Conservation (phyloP, 2,888 invertebrate genomes). For the Endotricha flammealis region DNA sequence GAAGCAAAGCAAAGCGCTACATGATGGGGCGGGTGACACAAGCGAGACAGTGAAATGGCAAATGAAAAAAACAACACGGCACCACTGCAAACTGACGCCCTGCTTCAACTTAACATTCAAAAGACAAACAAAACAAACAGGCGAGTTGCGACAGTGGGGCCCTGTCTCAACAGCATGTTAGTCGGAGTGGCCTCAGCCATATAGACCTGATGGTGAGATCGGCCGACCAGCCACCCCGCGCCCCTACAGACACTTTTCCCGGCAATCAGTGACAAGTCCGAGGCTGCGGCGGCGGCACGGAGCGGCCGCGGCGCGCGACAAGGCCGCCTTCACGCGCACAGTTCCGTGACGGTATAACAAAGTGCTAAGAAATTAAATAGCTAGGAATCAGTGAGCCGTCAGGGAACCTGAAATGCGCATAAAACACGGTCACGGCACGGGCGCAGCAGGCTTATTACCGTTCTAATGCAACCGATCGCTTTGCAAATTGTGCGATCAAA, state of each 20-base stretch:
- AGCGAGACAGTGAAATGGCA: slow-evolving; percentile 60
- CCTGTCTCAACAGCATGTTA: slow-evolving; percentile 46
- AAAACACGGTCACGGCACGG: no score
- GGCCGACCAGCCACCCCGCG: slow-evolving; percentile 44
- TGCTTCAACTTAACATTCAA: neutral
- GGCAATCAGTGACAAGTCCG: slow-evolving; percentile 28
- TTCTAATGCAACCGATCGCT: no score
- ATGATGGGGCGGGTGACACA: slow-evolving; percentile 46
- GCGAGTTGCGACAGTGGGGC: slow-evolving; percentile 2
- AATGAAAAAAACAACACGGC: slow-evolving; percentile 49
- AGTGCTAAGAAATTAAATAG: no score
- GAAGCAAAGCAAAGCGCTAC: slow-evolving; percentile 48
- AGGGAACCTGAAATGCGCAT: no score
- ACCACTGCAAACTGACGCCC: slow-evolving; percentile 15
- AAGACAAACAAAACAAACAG: neutral
- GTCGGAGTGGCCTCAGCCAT: slow-evolving; percentile 61
- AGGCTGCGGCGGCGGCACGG: slow-evolving; percentile 16
- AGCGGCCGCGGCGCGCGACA: slow-evolving; percentile 16
- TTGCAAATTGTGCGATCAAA: no score
- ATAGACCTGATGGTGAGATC: slow-evolving; percentile 69
- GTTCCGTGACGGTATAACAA: no score
- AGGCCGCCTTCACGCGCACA: slow-evolving; percentile 14
- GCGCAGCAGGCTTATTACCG: no score
- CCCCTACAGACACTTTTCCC: slow-evolving; percentile 33
- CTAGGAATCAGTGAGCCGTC: no score